phyloP scores from a whole-genome alignment of 2,888 invertebrate genomes.

The Cephus runcator region DNA sequence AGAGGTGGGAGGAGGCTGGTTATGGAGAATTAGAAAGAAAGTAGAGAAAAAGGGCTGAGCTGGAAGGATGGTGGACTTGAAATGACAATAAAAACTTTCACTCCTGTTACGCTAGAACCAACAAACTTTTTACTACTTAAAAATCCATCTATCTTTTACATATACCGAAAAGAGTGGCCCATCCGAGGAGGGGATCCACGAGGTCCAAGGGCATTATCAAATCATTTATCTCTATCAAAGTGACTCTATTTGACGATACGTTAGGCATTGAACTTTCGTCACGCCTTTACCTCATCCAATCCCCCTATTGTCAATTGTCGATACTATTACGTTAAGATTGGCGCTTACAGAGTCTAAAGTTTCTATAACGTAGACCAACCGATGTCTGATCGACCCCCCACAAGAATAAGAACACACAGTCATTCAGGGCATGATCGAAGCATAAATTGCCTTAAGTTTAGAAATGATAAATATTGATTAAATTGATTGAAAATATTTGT shows the following conservation, averaged over 20 bases:
- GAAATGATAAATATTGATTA: neutral
- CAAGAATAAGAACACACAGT: neutral
- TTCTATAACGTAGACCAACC: neutral
- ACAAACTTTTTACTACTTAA: constrained; percentile 14
- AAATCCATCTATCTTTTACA: constrained; percentile 16
- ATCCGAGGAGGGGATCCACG: neutral
- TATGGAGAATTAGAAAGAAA: neutral
- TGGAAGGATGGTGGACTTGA: neutral
- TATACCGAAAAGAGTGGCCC: neutral
- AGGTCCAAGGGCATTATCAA: constrained; percentile 10
- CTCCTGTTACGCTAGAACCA: constrained; percentile 12
- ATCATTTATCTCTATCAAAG: constrained; percentile 14
- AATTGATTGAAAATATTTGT: neutral
- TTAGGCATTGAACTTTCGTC: neutral
- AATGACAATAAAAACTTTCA: constrained; percentile 14
- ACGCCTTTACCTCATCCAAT: neutral
- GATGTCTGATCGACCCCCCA: neutral
- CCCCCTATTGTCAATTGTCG: neutral
- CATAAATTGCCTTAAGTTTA: neutral
- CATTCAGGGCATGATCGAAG: neutral
- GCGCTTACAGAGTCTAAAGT: neutral
- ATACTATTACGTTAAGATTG: neutral
- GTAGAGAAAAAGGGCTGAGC: neutral
- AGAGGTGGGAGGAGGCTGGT: neutral
- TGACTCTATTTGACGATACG: neutral